Conservation (phyloP, 2,888 invertebrate genomes). For the Colostygia pectinataria region DNA sequence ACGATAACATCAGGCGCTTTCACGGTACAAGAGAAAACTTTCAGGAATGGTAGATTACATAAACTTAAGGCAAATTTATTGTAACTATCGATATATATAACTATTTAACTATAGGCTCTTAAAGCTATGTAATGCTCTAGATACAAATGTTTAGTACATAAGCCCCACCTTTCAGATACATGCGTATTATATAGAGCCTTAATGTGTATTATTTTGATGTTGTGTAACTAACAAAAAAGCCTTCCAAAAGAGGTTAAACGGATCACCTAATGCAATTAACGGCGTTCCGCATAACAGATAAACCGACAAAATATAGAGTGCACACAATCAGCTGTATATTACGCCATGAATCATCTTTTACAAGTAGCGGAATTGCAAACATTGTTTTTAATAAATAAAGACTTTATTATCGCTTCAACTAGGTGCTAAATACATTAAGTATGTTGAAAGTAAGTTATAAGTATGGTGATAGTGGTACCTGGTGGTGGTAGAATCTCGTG, state of each 20-base stretch:
- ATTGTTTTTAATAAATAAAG: slow-evolving; percentile 26
- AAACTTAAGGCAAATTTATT: too few species aligned
- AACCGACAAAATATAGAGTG: slow-evolving; percentile 31
- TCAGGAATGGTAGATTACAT: too few species aligned
- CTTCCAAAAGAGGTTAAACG: slow-evolving; percentile 20
- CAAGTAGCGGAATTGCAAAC: slow-evolving; percentile 29
- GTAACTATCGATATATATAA: too few species aligned
- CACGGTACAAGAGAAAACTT: not conserved
- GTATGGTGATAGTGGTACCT: slow-evolving; percentile 18
- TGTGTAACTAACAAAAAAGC: slow-evolving; percentile 10
- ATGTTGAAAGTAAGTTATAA: not conserved
- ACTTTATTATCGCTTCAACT: not conserved
- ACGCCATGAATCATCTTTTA: slow-evolving; percentile 29
- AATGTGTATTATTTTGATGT: too few species aligned
- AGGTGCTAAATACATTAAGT: too few species aligned
- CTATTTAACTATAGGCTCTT: too few species aligned
- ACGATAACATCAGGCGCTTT: slow-evolving; percentile 13
- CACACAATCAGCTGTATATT: slow-evolving; percentile 32
- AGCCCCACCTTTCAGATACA: not conserved
- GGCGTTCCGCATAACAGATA: slow-evolving; percentile 24
- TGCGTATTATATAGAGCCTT: too few species aligned
- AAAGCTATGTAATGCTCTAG: too few species aligned
- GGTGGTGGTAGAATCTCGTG: slow-evolving; percentile 19
- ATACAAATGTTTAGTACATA: not conserved
- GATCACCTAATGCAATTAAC: slow-evolving; percentile 30